Percentiles rank a stretch among this genome's conserved stretches.
Evolutionary conservation across 2,888 invertebrate species (phyloP).

Genomic region (Agrotis exclamationis): DNA sequence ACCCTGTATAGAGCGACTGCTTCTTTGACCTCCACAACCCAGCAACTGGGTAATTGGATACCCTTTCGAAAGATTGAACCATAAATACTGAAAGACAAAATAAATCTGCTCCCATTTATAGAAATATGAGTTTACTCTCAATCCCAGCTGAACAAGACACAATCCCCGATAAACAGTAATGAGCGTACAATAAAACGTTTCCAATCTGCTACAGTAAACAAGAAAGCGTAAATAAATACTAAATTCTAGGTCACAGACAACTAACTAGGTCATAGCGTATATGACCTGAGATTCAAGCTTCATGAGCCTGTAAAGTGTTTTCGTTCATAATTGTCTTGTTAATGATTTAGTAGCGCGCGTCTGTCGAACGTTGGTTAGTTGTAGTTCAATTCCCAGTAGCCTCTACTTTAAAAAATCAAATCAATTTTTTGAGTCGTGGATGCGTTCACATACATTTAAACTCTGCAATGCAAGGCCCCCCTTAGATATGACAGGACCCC

Average conservation of each 20-base stretch:
- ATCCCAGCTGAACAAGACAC: constrained; percentile 22
- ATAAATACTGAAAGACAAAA: background rate
- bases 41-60: too few species aligned
- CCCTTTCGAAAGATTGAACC: too few species aligned
- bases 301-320: background rate
- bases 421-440: too few species aligned
- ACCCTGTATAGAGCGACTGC: too few species aligned
- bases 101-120: constrained; percentile 1
- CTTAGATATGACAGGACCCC: too few species aligned
- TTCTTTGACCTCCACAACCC: too few species aligned
- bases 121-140: constrained; percentile 22
- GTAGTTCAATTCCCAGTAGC: background rate
- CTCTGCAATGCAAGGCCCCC: too few species aligned
- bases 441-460: too few species aligned
- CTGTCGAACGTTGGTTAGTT: background rate
- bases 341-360: background rate
- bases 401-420: too few species aligned
- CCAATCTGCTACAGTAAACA: constrained; percentile 44
- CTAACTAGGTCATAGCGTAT: constrained; percentile 32
- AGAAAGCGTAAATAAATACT: constrained; percentile 45
- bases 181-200: constrained; percentile 44
- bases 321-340: background rate
- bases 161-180: constrained; percentile 38
- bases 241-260: constrained; percentile 39
- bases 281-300: constrained; percentile 15